Evolutionary conservation across 1,140 invertebrate species (phyloP).

Genomic region (Cyclargus thomasi): DNA sequence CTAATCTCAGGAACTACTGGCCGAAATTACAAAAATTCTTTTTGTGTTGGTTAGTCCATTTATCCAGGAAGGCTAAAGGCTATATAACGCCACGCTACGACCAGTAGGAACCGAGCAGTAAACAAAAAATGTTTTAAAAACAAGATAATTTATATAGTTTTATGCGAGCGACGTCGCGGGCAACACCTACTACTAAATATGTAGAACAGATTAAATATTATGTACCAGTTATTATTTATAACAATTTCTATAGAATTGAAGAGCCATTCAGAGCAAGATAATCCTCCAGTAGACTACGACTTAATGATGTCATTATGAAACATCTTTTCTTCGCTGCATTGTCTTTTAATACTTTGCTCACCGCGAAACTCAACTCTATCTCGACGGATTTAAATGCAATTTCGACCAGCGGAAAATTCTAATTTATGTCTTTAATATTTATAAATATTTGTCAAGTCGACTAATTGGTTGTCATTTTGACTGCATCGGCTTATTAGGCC

Average conservation of each 20-base stretch:
- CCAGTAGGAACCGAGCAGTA: too few species aligned
- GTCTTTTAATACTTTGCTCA: constrained; percentile 34
- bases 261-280: constrained; percentile 34
- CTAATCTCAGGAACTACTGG: too few species aligned
- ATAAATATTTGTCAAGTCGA: constrained; percentile 53
- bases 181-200: too few species aligned
- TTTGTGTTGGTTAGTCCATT: too few species aligned
- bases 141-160: too few species aligned
- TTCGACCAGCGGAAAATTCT: constrained; percentile 20
- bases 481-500: constrained; percentile 43
- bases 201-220: not conserved
- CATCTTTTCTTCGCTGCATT: constrained; percentile 51
- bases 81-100: too few species aligned
- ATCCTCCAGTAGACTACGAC: constrained; percentile 42
- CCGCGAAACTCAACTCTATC: constrained; percentile 25
- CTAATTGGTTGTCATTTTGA: constrained; percentile 50
- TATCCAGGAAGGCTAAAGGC: too few species aligned
- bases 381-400: constrained; percentile 22
- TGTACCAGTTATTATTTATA: not conserved
- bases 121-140: too few species aligned
- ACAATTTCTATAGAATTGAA: constrained; percentile 23
- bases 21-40: too few species aligned
- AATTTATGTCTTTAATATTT: constrained; percentile 46
- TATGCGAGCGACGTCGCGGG: too few species aligned
- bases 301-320: constrained; percentile 61